Evolutionary conservation across 2,888 invertebrate genomes (phyloP).

Genomic region (Tenthredo distinguenda): DNA sequence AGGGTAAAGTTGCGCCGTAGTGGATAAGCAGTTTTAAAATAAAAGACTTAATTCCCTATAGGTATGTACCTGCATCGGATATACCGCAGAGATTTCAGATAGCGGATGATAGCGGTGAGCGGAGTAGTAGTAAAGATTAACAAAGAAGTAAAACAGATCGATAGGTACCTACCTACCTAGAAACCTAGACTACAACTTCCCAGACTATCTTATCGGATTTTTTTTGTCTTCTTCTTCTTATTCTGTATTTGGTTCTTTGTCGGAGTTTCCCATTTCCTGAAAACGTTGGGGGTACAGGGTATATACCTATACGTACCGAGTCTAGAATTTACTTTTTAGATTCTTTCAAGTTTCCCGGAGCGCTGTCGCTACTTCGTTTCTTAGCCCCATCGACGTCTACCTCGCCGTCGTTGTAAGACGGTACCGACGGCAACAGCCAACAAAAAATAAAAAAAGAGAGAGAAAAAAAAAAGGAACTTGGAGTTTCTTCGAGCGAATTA

Average conservation of each 20-base stretch:
- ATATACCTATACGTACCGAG: not conserved
- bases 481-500: not conserved
- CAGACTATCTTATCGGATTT: not conserved
- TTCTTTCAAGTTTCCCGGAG: not conserved
- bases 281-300: not conserved
- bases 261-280: conserved; percentile 11
- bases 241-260: conserved; percentile 15
- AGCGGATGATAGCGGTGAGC: not conserved
- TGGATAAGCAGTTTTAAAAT: not conserved
- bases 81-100: not conserved
- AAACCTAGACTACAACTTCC: conserved; percentile 14
- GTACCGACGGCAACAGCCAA: not conserved
- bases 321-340: conserved; percentile 18
- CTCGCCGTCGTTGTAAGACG: not conserved
- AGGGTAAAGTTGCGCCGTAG: not conserved
- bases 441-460: not conserved
- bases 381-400: not conserved
- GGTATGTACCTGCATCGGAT: not conserved
- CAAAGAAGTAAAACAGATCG: conserved; percentile 29
- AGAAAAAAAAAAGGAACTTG: not conserved
- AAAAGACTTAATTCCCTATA: not conserved
- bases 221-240: not conserved
- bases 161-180: not conserved
- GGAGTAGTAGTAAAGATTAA: not conserved
- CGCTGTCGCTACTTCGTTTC: not conserved